phyloP scores from a whole-genome alignment of 2,797 vertebrate genomes.

The Chaetophractus vellerosus region DNA sequence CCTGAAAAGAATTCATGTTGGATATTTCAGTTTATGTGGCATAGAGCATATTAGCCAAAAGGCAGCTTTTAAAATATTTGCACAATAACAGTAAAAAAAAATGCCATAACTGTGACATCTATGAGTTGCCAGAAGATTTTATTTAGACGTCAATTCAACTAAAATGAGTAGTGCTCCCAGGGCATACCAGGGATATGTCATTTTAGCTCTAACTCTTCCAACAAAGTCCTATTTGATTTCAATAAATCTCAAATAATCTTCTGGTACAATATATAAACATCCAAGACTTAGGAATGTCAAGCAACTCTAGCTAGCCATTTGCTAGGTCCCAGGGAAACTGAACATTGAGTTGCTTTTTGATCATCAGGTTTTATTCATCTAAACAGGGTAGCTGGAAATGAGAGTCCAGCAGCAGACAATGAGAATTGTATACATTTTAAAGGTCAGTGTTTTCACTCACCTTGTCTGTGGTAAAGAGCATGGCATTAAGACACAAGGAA shows the following conservation, averaged over 20 bases:
- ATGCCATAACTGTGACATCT: not conserved
- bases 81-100: slow-evolving; percentile 55
- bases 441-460: slow-evolving; percentile 42
- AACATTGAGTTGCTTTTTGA: slow-evolving; percentile 18
- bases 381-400: not conserved
- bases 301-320: slow-evolving; percentile 10
- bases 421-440: slow-evolving; percentile 59
- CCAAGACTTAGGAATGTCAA: slow-evolving; percentile 49
- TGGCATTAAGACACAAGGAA: slow-evolving; percentile 18
- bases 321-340: not conserved
- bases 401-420: slow-evolving; percentile 37
- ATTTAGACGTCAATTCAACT: slow-evolving; percentile 11
- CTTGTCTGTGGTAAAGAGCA: slow-evolving; percentile 46
- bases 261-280: slow-evolving; percentile 41
- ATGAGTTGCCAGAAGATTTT: slow-evolving; percentile 14
- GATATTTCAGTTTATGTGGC: not conserved
- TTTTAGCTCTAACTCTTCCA: not conserved
- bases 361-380: not conserved
- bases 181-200: not conserved
- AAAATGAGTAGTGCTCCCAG: not conserved
- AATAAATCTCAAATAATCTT: slow-evolving; percentile 64
- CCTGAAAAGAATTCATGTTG: slow-evolving; percentile 20
- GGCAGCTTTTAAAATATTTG: not conserved
- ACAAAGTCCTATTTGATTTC: slow-evolving; percentile 57
- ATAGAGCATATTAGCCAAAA: not conserved